Percentiles rank a stretch among this genome's conserved stretches.
Conservation (phyloP, 2,797 vertebrate species). For the Paedocypris micromegethes region DNA sequence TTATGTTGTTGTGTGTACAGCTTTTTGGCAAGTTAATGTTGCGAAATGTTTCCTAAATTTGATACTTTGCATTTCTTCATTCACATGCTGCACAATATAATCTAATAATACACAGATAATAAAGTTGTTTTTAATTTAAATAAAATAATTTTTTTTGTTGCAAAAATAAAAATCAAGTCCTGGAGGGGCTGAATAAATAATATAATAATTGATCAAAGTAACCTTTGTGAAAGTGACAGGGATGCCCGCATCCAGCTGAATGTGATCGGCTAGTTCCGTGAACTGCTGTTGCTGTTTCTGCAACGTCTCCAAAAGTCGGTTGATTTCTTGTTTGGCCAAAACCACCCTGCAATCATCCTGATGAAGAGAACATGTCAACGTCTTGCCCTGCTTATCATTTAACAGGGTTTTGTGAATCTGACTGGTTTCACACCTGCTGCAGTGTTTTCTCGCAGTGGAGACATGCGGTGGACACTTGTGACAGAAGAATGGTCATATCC, state of each 20-base stretch:
- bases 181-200: no score
- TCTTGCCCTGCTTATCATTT: neutral
- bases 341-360: slow-evolving; percentile 98
- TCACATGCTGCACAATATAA: no score
- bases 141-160: no score
- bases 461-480: slow-evolving; percentile 95
- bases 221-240: slow-evolving; percentile 99
- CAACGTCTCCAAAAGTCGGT: slow-evolving; percentile 85
- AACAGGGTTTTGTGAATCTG: neutral
- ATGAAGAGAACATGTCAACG: slow-evolving; percentile 1
- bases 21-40: no score
- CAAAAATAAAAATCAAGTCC: no score
- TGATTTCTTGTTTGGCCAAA: slow-evolving; percentile 94
- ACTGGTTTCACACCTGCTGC: slow-evolving; percentile 76
- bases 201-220: slow-evolving; percentile 16
- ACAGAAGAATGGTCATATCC: slow-evolving; percentile 97
- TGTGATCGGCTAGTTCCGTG: slow-evolving; percentile 92
- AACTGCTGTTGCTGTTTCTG: slow-evolving; percentile 99
- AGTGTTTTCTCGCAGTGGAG: slow-evolving; percentile 97
- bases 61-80: no score
- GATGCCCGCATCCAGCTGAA: slow-evolving; percentile 93
- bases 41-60: no score
- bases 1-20: no score
- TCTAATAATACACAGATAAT: no score
- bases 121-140: no score